phyloP scores from a whole-genome alignment of 2,113 vertebrate species.

The Montifringilla adamsi region DNA sequence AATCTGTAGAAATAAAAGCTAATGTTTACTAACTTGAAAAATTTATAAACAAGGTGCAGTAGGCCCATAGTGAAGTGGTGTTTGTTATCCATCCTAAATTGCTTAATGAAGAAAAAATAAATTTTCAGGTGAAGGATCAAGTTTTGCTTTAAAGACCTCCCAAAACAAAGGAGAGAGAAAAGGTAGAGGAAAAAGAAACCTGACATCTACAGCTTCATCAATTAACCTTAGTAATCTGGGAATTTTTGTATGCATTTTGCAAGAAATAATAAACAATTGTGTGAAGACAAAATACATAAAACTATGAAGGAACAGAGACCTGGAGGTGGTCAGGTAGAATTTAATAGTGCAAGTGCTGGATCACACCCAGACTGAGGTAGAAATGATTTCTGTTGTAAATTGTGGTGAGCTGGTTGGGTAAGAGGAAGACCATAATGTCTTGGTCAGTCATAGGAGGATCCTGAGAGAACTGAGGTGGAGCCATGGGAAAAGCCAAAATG shows the following conservation, averaged over 20 bases:
- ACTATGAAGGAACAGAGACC: background rate
- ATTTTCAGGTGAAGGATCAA: background rate
- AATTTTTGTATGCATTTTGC: background rate
- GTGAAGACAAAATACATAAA: background rate
- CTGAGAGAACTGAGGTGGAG: background rate
- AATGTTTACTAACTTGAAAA: background rate
- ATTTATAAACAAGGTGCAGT: background rate
- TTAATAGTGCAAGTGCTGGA: background rate
- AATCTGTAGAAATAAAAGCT: background rate
- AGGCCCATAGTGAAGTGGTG: background rate
- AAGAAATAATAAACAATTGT: background rate
- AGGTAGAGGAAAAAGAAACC: background rate
- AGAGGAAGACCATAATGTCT: background rate
- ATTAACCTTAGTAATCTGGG: background rate
- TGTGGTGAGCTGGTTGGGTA: background rate
- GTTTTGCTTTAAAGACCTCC: background rate
- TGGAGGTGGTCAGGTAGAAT: background rate
- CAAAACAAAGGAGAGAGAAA: background rate
- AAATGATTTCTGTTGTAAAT: background rate
- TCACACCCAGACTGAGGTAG: background rate
- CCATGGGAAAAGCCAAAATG: background rate
- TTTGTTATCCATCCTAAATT: background rate
- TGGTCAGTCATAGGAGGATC: background rate
- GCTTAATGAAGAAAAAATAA: background rate
- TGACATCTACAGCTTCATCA: background rate